Evolutionary conservation across 2,113 vertebrate species (phyloP), one percentile per base, ranked within the genome.

Genomic region (Calypte anna): DNA sequence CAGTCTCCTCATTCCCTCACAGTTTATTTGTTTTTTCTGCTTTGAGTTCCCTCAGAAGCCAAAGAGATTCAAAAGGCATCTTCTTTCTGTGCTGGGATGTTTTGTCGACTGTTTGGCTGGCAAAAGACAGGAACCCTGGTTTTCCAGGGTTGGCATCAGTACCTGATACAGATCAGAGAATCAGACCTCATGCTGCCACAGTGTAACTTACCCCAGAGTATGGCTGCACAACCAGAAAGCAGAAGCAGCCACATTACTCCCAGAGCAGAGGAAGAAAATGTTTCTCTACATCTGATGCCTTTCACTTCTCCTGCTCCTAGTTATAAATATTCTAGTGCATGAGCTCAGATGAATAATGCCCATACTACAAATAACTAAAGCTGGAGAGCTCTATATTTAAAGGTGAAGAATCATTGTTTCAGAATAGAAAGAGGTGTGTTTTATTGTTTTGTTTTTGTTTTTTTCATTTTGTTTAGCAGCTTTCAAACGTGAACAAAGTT

Each of bases 281-380:
- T 81, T 88, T 82, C 54, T 81, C 57, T 86, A 22, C 4, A 24
- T 67, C 69, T 43, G 1, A 78, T 55, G 64, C 74, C 95, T 93
- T 96, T 88, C 76, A 84, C 73, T 86, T 92, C 79, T 95, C 77
- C 61, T 83, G 80, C 67, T 88, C 61, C 92, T 58, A 80, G 67
- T 91, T 93, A 94, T 86, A 90, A 93, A 90, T 88, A 95, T 67
- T 84, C 88, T 70, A 82, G 69, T 72, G 80, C 66, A 50, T 67
- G 77, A 93, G 81, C 73, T 93, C 61, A 88, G 85, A 87, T 76
- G 82, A 86, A 90, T 91, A 88, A 77, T 88, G 81, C 57, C 86
- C 16, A 62, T 69, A 75, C n/a, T 84, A 58, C 84, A 89, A 79
- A 93, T 84, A 94, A 94, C 77, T 82, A 69, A 87, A 87, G 62